Percentiles rank a stretch among this genome's conserved stretches.
phyloP scores from a whole-genome alignment of 1,140 invertebrate genomes.

The Zophobas atratus region DNA sequence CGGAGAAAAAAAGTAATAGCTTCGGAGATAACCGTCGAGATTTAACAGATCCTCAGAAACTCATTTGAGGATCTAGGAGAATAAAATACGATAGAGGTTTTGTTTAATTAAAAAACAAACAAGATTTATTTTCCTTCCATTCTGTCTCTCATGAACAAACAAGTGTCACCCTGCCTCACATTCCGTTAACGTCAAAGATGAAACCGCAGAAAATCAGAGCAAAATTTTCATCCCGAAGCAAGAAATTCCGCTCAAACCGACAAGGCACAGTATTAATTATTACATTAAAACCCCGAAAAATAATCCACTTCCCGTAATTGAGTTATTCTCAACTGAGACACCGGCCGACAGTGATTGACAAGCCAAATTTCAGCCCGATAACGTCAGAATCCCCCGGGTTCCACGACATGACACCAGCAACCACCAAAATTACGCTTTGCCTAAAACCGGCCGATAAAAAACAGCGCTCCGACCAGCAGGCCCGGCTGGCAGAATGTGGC shows the following conservation, averaged over 20 bases:
- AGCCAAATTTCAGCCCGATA: neutral
- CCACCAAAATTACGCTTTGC: neutral
- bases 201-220: no score
- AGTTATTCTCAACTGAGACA: neutral
- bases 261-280: neutral
- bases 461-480: neutral
- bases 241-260: neutral
- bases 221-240: no score
- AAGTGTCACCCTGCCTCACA: no score
- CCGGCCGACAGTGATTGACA: neutral
- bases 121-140: no score
- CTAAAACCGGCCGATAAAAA: neutral
- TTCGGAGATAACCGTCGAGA: no score
- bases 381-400: neutral
- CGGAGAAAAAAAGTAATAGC: no score
- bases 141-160: no score
- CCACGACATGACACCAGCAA: conserved; percentile 19
- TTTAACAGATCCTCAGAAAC: no score
- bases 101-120: no score
- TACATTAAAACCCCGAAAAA: neutral
- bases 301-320: neutral
- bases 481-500: neutral
- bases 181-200: no score
- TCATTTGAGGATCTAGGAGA: no score
- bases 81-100: no score